Evolutionary conservation across 1,140 invertebrate species (phyloP), one percentile per base, ranked within the genome.

Genomic region (Ceratoteleas bidentatus): DNA sequence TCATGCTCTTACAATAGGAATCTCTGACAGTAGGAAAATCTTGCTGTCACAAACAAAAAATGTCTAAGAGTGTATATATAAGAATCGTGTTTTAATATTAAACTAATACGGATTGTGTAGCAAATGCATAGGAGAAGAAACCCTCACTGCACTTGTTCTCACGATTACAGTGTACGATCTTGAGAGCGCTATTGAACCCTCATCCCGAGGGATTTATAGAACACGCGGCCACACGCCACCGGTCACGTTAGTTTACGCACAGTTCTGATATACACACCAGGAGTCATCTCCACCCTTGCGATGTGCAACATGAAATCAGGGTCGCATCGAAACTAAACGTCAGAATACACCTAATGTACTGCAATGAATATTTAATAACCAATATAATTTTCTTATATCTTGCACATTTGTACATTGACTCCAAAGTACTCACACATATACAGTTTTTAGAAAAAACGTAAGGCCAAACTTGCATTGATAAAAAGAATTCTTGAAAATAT

Each of bases 111-210:
- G 24, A 2, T 24, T 24, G 24, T 24, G 24, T 24, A 24, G 4
- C 24, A 24, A 24, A 24, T 24, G 24, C 24, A 24, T 24, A 24
- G 24, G 24, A 24, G 24, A 24, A 24, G 24, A 24, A 24, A 24
- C 24, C 24, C 24, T 24, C 24, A 24, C 34, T 33, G 58, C 90
- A 91, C 90, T 91, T 91, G 90, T 91, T 91, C 90, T 91, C 90
- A 91, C 90, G 89, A 87, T 82, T 80, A 81, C 62, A 54, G 76
- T 64, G 38, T 36, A 74, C 75, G 68, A 74, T 83, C 77, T 74
- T 61, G 74, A 50, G 54, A 47, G 69, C 57, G 14, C 50, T 52
- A 64, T 50, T 33, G 49, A 56, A 85, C 85, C 85, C 87, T 89
- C 85, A 83, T 87, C 75, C 76, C 62, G 14, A 84, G 85, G 88